Conservation (phyloP, 2,797 vertebrate genomes). For the Thunnus albacares region DNA sequence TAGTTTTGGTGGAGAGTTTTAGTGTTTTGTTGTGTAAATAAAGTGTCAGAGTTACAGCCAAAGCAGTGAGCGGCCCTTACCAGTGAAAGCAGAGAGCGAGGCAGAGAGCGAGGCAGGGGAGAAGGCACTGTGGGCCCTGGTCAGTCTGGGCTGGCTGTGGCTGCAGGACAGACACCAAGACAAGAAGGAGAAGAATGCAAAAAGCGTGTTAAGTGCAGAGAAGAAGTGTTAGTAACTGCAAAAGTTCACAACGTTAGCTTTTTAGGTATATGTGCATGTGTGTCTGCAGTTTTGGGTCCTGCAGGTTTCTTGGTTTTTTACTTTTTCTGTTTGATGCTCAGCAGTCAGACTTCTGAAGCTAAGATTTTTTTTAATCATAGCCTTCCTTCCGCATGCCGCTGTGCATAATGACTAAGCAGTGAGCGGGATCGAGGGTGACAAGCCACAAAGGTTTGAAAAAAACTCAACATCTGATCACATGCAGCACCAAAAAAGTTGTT, state of each 20-base stretch:
- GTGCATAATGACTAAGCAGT: conserved; percentile 55
- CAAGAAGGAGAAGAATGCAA: conserved; percentile 2
- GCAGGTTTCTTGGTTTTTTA: conserved; percentile 14
- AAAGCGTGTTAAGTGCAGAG: conserved; percentile 28
- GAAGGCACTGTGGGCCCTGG: conserved; percentile 98
- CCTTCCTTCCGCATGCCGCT: conserved; percentile 29
- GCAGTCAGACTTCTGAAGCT: conserved; percentile 48
- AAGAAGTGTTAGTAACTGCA: conserved; percentile 46
- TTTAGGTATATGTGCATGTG: background rate
- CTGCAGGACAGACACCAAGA: conserved; percentile 44
- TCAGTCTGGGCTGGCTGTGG: conserved; percentile 92
- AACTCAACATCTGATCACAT: conserved; percentile 12
- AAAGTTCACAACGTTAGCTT: conserved; percentile 27
- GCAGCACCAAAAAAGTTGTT: background rate
- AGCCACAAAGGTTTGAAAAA: conserved; percentile 36
- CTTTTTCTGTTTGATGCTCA: conserved; percentile 42
- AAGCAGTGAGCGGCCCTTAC: conserved; percentile 82
- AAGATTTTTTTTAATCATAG: conserved; percentile 55
- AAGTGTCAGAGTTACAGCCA: background rate
- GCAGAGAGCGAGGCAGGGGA: conserved; percentile 94
- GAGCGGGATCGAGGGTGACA: conserved; percentile 38
- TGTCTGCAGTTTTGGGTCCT: conserved; percentile 26
- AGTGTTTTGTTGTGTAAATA: no score
- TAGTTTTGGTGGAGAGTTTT: no score
- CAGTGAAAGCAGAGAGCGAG: conserved; percentile 95